Evolutionary conservation across 1,140 invertebrate genomes (phyloP), one percentile per base, ranked within the genome.

Genomic region (Diorhabda sublineata): DNA sequence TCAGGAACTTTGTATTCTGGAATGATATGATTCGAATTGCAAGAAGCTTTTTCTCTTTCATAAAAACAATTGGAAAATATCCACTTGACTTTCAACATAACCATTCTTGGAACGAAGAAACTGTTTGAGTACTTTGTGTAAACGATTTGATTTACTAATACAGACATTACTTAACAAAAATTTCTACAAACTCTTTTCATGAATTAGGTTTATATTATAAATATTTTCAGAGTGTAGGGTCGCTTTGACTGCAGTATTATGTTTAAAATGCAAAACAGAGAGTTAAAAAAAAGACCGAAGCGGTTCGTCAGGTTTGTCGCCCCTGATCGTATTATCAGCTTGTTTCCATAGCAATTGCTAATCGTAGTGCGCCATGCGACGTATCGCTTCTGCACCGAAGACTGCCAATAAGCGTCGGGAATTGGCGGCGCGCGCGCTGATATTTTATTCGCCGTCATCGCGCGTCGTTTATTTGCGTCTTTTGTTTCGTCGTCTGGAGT

Each of bases 341-440:
- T 84, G 84, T 86, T 85, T 83, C 84, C 85, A 85, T 85, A 83
- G 84, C 82, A 83, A 86, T 85, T 83, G 85, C 83, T 85, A 85
- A 85, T 86, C 84, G 84, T 80, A 80, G 80, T 80, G 81, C 76
- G 74, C 78, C 77, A 78, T 78, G 77, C 75, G 6, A 52, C 47
- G 73, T 66, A 77, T 75, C 70, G 70, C 75, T 75, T 75, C 77
- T 78, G 77, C 79, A 76, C 74, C 77, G 76, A 73, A 74, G 76
- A 78, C 79, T 77, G 77, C 80, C 79, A 82, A 77, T 77, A 73
- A 69, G 68, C 75, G 66, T 6, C 62, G 65, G 69, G 67, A 60
- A 61, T 67, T 9, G 59, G 69, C 70, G 75, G 73, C 74, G 72
- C 71, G 71, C 61, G 68, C 66, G 58, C 44, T 59, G 47, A 52